phyloP scores from a whole-genome alignment of 2,797 vertebrate genomes.

The Aulostomus chinensis region DNA sequence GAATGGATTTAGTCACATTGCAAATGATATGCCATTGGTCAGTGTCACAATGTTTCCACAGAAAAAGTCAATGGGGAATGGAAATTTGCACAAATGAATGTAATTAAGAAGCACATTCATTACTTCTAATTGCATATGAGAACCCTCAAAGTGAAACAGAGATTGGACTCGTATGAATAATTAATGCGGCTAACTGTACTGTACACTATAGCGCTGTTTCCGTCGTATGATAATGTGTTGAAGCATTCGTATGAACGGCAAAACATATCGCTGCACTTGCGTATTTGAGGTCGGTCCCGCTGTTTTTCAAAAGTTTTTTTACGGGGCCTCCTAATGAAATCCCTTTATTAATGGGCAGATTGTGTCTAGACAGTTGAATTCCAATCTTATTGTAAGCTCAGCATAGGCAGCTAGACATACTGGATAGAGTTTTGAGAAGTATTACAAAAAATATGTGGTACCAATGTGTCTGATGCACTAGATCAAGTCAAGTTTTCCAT shows the following conservation, averaged over 20 bases:
- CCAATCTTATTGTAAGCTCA: slow-evolving; percentile 40
- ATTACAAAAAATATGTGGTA: slow-evolving; percentile 46
- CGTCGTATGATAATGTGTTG: slow-evolving; percentile 39
- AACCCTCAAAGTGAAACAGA: slow-evolving; percentile 77
- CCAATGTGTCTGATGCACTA: slow-evolving; percentile 46
- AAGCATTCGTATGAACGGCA: slow-evolving; percentile 29
- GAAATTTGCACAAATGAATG: slow-evolving; percentile 82
- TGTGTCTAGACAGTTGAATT: slow-evolving; percentile 68
- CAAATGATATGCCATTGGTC: slow-evolving; percentile 82
- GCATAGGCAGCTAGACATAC: slow-evolving; percentile 36
- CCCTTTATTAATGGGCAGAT: slow-evolving; percentile 48
- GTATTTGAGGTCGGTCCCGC: neutral
- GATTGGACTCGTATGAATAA: slow-evolving; percentile 76
- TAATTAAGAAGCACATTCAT: slow-evolving; percentile 84
- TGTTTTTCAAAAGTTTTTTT: neutral
- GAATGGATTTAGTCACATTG: slow-evolving; percentile 79
- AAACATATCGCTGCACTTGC: slow-evolving; percentile 13
- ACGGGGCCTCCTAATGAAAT: slow-evolving; percentile 31
- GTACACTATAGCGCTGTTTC: slow-evolving; percentile 38
- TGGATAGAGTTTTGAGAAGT: slow-evolving; percentile 36
- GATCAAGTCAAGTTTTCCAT: slow-evolving; percentile 55
- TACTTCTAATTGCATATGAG: slow-evolving; percentile 81
- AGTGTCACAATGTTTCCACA: slow-evolving; percentile 80
- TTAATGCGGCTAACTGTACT: slow-evolving; percentile 64
- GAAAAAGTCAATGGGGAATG: slow-evolving; percentile 76